phyloP scores from a whole-genome alignment of 2,797 vertebrate species.

The Streptopelia turtur region DNA sequence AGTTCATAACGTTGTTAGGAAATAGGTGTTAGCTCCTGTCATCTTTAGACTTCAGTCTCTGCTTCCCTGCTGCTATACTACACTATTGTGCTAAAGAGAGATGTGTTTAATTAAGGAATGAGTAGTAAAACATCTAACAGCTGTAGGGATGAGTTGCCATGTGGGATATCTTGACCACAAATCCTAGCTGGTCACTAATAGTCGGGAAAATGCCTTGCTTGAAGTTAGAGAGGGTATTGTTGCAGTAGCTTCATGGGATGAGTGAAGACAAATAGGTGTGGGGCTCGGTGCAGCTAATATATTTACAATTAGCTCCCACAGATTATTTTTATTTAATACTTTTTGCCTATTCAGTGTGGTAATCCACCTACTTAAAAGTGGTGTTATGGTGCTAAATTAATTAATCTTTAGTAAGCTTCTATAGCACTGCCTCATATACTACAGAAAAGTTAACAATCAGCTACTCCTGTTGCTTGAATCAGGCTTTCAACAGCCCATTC shows the following conservation, averaged over 20 bases:
- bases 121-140: neutral
- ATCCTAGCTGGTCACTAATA: neutral
- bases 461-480: neutral
- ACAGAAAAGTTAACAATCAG: neutral
- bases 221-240: neutral
- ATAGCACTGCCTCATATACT: neutral
- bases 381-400: neutral
- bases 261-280: neutral
- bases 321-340: neutral
- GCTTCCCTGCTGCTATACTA: neutral
- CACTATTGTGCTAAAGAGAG: neutral
- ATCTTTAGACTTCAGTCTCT: neutral
- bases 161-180: neutral
- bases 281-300: neutral
- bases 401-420: neutral
- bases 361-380: neutral
- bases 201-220: neutral
- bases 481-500: neutral
- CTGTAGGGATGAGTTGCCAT: neutral
- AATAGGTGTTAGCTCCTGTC: neutral
- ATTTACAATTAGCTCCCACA: neutral
- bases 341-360: neutral
- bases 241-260: neutral
- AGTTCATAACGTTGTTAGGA: neutral
- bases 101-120: constrained; percentile 29